A percentile compares a stretch with the other conserved stretches of the same genome.
These are phyloP conservation scores for Trileptium ribeirensis DNA, from an alignment of 2,888 invertebrate genomes.

Conservation along the genomic window DNA sequence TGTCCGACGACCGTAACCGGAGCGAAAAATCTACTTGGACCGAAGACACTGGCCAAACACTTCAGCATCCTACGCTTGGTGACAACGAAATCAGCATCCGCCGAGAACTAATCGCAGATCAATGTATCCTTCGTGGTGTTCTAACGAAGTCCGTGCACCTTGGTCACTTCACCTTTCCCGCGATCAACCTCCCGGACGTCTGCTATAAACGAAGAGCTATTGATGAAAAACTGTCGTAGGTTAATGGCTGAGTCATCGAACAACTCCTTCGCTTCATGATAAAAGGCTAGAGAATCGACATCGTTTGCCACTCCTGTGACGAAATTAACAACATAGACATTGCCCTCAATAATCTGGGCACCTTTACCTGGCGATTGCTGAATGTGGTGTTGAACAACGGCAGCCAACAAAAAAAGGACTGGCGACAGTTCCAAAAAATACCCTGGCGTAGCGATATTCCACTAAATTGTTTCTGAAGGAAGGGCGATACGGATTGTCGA, in stretches of 20 bases:
- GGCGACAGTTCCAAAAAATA: conserved; percentile 29
- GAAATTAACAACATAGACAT: conserved; percentile 33
- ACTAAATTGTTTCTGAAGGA: conserved; percentile 16
- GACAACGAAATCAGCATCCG: not conserved
- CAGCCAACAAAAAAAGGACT: conserved; percentile 26
- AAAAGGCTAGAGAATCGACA: not conserved
- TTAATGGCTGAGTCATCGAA: not conserved
- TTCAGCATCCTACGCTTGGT: conserved; percentile 1
- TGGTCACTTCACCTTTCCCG: not conserved
- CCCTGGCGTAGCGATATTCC: conserved; percentile 25
- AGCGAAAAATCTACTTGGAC: not conserved
- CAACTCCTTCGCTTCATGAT: not conserved
- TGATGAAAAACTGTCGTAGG: not conserved
- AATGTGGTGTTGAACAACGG: conserved; percentile 7
- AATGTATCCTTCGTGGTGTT: not conserved
- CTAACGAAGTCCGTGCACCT: conserved; percentile 5
- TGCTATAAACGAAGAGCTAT: not conserved
- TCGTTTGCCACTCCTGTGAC: not conserved
- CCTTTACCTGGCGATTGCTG: not conserved
- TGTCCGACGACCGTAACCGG: not conserved
- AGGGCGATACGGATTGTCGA: conserved; percentile 12
- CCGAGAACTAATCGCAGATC: not conserved
- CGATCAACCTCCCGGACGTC: not conserved
- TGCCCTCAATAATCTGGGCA: conserved; percentile 8
- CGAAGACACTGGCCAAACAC: not conserved